Conservation (phyloP, 2,888 invertebrate species). For the Dolichopus griseipennis region DNA sequence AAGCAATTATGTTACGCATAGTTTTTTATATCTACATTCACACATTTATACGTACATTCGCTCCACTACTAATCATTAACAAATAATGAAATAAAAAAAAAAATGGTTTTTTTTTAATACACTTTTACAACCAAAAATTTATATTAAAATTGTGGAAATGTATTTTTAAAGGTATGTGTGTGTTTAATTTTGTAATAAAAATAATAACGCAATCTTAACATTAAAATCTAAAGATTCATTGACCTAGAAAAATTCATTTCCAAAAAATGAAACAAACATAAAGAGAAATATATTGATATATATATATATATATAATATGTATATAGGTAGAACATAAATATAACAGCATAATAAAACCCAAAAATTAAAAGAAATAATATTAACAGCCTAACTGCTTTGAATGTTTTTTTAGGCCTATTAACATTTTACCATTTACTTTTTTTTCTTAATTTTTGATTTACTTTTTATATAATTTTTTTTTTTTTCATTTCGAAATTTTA, state of each 20-base stretch:
- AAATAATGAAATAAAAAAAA: background rate
- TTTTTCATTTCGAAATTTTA: background rate
- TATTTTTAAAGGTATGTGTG: background rate
- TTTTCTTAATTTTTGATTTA: too few species aligned
- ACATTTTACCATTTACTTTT: background rate
- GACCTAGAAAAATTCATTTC: constrained; percentile 4
- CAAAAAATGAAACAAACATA: background rate
- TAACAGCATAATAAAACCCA: background rate
- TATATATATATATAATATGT: too few species aligned
- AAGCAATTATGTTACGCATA: background rate
- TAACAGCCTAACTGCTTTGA: background rate
- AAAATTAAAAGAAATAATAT: too few species aligned
- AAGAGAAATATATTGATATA: background rate
- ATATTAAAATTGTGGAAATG: background rate
- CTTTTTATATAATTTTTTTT: too few species aligned
- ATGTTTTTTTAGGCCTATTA: constrained; percentile 1
- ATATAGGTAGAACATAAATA: background rate
- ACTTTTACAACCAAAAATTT: background rate
- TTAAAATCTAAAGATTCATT: constrained; percentile 3
- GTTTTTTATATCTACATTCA: background rate
- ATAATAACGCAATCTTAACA: constrained; percentile 1
- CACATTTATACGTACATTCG: background rate
- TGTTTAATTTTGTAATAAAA: background rate
- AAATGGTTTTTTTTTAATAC: background rate
- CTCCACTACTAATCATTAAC: too few species aligned